Evolutionary conservation across 2,797 vertebrate genomes (phyloP).

Genomic region (Xenentodon cancila): DNA sequence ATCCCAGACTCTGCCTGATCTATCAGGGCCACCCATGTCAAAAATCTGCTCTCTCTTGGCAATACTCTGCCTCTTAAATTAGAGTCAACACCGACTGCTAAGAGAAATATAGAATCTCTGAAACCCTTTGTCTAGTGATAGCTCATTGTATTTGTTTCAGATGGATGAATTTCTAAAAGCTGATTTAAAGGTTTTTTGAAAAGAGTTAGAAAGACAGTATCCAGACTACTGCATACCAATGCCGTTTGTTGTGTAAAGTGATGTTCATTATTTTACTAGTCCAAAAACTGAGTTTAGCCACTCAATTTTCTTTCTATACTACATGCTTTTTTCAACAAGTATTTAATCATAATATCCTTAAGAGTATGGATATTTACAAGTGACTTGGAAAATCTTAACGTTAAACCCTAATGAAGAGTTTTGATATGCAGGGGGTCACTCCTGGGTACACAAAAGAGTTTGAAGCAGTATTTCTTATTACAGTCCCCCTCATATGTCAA

Average conservation of each 20-base stretch:
- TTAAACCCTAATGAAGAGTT: not conserved
- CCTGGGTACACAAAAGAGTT: too few species aligned
- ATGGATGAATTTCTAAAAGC: not conserved
- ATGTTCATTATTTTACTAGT: not conserved
- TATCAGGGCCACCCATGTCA: conserved; percentile 66
- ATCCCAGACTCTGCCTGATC: conserved; percentile 53
- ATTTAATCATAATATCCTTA: not conserved
- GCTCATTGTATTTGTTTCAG: not conserved
- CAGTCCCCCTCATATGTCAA: too few species aligned
- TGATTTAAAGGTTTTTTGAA: not conserved
- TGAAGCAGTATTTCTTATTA: too few species aligned
- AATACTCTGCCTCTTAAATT: conserved; percentile 54
- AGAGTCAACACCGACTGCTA: conserved; percentile 48
- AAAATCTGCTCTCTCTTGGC: conserved; percentile 56
- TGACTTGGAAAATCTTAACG: not conserved
- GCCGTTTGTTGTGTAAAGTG: not conserved
- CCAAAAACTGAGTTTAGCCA: not conserved
- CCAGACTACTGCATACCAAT: not conserved
- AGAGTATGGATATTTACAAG: not conserved
- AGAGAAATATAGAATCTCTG: not conserved
- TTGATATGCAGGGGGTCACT: not conserved
- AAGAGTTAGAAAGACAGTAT: not conserved
- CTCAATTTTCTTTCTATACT: not conserved
- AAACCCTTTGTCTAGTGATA: conserved; percentile 8
- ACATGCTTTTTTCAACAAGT: not conserved